phyloP scores from a whole-genome alignment of 2,113 vertebrate genomes.

The Pandion haliaetus region DNA sequence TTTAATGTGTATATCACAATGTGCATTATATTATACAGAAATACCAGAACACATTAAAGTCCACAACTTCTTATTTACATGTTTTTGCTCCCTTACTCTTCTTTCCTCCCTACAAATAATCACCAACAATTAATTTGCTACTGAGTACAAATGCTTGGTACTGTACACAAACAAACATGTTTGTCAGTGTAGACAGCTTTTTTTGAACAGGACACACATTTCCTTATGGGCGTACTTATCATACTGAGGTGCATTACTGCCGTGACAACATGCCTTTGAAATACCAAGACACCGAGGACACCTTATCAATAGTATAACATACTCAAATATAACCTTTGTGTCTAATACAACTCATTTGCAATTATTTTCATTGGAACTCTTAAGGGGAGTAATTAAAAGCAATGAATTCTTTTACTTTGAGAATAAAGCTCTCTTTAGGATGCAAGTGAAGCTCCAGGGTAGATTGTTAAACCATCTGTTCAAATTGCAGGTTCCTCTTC shows the following conservation, averaged over 20 bases:
- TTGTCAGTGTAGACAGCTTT: not conserved
- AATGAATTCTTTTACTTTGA: constrained; percentile 76
- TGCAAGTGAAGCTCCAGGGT: constrained; percentile 82
- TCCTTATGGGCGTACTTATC: not conserved
- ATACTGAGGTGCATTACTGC: not conserved
- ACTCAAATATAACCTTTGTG: constrained; percentile 3
- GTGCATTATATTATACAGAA: not conserved
- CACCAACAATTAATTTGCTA: not conserved
- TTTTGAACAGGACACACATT: rapidly evolving
- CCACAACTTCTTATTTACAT: not conserved
- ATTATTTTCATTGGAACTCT: constrained; percentile 13
- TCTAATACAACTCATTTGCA: not conserved
- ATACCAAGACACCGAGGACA: not conserved
- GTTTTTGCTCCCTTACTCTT: not conserved
- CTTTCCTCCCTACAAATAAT: not conserved
- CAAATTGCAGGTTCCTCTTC: constrained; percentile 76
- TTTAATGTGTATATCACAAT: not conserved
- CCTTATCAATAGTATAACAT: not conserved
- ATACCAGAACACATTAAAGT: not conserved
- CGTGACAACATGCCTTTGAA: not conserved
- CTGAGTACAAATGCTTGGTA: not conserved
- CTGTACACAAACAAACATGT: not conserved
- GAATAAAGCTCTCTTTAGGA: constrained; percentile 86
- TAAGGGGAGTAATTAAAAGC: not conserved
- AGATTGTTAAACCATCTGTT: constrained; percentile 79